Evolutionary conservation across 2,113 vertebrate species (phyloP).

Genomic region (Tilapia sparmanii): DNA sequence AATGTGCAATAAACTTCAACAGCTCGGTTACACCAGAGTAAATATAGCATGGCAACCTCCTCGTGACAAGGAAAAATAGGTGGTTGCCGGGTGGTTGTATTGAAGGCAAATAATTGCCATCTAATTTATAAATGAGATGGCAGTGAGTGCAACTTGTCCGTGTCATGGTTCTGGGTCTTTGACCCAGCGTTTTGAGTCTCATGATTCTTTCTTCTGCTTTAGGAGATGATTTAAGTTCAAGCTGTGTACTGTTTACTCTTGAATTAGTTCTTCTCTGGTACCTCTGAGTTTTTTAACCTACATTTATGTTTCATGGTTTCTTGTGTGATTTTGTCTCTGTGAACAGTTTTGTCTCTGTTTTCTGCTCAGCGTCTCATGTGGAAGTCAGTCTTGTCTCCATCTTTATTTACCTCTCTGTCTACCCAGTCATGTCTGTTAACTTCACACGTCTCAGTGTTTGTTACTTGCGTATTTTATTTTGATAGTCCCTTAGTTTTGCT

Average conservation of each 20-base stretch:
- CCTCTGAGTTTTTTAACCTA: background rate
- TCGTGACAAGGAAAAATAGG: background rate
- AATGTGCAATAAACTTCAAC: background rate
- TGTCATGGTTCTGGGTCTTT: background rate
- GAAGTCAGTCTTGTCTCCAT: background rate
- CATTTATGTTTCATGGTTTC: background rate
- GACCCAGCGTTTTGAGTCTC: background rate
- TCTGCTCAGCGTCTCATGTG: background rate
- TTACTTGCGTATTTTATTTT: background rate
- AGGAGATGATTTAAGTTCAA: background rate
- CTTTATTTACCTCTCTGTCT: background rate
- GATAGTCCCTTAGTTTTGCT: background rate
- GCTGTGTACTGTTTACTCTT: background rate
- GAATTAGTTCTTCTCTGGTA: background rate
- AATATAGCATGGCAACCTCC: background rate
- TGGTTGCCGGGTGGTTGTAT: background rate
- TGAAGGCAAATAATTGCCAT: background rate
- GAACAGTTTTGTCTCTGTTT: background rate
- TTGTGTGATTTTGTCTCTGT: background rate
- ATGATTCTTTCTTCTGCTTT: background rate
- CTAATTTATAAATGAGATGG: background rate
- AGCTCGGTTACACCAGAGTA: background rate
- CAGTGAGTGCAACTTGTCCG: background rate
- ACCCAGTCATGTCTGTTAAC: background rate
- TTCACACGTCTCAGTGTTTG: background rate